Base-by-base conservation (phyloP, 1,140 invertebrate genomes). In the Odontomachus brunneus region DNA sequence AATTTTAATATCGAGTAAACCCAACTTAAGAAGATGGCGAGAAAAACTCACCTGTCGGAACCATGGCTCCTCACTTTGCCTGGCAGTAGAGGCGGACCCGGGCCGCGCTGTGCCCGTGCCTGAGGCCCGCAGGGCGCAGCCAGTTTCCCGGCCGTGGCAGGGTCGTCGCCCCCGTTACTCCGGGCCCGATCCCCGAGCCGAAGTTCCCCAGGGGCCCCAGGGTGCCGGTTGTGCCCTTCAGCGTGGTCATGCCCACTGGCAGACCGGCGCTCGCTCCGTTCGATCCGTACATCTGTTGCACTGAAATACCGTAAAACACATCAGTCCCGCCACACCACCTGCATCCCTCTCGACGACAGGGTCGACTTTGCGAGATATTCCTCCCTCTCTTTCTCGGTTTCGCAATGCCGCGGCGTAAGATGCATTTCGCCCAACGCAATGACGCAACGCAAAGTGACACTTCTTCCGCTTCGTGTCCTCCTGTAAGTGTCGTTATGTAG, bases 111-210 rank as follows among this genome's bases (percentile, higher is more conserved):
- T 95, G 95, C 95, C 95, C 95, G 95, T 96, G 96, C 96, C 96
- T 96, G 95, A 95, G 97, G 97, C 97, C 97, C 97, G 96, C 97
- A 98, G 97, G 97, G 97, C 96, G 97, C 96, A 96, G 96, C 97
- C 96, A 97, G 97, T 98, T 98, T 98, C 97, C 97, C 97, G 97
- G 96, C 95, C 96, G 95, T 92, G 94, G 93, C 90, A 95, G 94
- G 90, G 93, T 94, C 85, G 94, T 95, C 86, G 94, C 94, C 87
- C 95, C 95, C 91, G 94, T 94, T 90, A 93, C 85, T 60, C 92
- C 91, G 83, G 88, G 82, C 69, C 92, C 90, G 63, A 91, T 63
- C 60, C 87, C 89, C 87, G 85, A 87, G 85, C 90, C 89, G 84
- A 89, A 85, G 80, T 88, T 86, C 90, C 90, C 90, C 89, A 90